A percentile compares a stretch with the other conserved stretches of the same genome.
Evolutionary conservation across 2,797 vertebrate genomes (phyloP).

Genomic region (Sebastes matsubarae): DNA sequence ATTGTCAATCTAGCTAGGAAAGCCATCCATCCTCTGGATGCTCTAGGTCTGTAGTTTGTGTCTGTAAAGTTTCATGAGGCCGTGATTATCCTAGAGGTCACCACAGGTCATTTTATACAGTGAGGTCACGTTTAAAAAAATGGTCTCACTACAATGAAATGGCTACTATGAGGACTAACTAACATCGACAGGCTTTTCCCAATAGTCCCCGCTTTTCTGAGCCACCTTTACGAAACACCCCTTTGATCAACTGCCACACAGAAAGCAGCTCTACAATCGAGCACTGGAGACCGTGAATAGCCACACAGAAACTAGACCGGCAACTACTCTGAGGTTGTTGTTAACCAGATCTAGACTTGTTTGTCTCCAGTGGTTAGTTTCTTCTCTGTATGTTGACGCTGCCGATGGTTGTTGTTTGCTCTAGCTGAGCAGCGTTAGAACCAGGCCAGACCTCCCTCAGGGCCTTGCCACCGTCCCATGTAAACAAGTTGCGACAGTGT

Average conservation of each 20-base stretch:
- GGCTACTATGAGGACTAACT: no score
- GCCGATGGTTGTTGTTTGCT: conserved; percentile 58
- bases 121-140: no score
- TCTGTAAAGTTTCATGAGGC: no score
- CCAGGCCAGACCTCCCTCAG: conserved; percentile 71
- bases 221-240: not conserved
- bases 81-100: no score
- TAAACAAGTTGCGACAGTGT: conserved; percentile 79
- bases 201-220: not conserved
- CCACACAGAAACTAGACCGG: conserved; percentile 16
- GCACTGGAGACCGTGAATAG: not conserved
- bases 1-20: no score
- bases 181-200: not conserved
- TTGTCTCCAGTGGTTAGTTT: conserved; percentile 52
- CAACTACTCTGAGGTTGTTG: not conserved
- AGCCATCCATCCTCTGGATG: no score
- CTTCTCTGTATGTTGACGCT: conserved; percentile 44
- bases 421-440: conserved; percentile 57
- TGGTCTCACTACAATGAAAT: no score
- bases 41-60: no score
- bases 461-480: conserved; percentile 62
- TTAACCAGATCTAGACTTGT: not conserved
- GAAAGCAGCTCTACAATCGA: not conserved
- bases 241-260: not conserved
- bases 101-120: no score